phyloP scores from a whole-genome alignment of 2,113 vertebrate species.

The Fregetta grallaria region DNA sequence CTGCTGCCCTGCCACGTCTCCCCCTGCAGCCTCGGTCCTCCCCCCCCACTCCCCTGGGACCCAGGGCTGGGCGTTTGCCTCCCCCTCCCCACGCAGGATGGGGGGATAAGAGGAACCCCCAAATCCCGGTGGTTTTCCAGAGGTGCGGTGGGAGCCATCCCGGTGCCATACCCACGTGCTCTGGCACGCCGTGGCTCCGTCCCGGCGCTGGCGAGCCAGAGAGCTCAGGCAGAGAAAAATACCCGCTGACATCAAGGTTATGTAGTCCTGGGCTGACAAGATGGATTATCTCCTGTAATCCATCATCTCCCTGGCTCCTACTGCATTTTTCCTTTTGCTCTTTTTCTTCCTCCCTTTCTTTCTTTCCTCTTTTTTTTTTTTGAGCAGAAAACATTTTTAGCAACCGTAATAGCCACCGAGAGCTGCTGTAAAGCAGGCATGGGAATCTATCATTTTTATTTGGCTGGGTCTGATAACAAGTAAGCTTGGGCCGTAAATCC shows the following conservation, averaged over 20 bases:
- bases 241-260: slow-evolving; percentile 74
- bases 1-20: fast-evolving
- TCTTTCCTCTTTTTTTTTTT: background rate
- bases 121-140: fast-evolving
- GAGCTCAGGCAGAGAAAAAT: slow-evolving; percentile 68
- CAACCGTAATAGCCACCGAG: slow-evolving; percentile 64
- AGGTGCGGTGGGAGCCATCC: background rate
- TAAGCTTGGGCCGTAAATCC: slow-evolving; percentile 68
- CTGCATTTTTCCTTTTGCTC: slow-evolving; percentile 39
- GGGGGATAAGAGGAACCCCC: background rate
- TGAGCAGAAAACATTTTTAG: slow-evolving; percentile 63
- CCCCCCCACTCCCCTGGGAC: background rate
- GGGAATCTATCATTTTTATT: slow-evolving; percentile 75
- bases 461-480: slow-evolving; percentile 64
- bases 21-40: fast-evolving
- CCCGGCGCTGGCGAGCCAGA: background rate
- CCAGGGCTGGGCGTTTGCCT: fast-evolving
- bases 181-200: background rate
- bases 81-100: background rate
- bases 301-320: slow-evolving; percentile 50
- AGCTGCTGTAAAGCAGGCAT: slow-evolving; percentile 64
- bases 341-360: background rate
- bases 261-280: slow-evolving; percentile 67
- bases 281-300: slow-evolving; percentile 59
- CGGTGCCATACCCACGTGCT: background rate